Base-by-base conservation (phyloP, 2,888 invertebrate genomes). In the Petrophora chlorosata region DNA sequence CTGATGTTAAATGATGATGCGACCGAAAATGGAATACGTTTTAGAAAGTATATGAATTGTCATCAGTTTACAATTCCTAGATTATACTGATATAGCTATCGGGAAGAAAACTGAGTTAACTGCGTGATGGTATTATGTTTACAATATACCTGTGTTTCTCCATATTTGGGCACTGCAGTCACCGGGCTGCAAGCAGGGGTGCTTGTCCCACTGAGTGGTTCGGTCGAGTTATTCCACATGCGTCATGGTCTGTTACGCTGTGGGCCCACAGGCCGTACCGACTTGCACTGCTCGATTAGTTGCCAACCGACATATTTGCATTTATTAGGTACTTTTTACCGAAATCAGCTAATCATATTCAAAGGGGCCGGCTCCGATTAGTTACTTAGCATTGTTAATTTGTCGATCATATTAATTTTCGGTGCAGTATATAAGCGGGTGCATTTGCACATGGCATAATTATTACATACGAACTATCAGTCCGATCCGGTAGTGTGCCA, bases 361-460 rank as follows among this genome's bases (percentile, higher is more conserved):
- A 84, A 85, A 84, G 82, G 65, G 82, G 76, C 65, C 84, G 74
- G 75, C 71, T 65, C 72, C 70, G 70, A 59, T 58, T 62, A n/a
- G n/a, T 70, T 73, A 67, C 71, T 84, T 84, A 85, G 79, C 70
- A 86, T 85, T 86, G 83, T 79, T 80, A 85, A 87, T 87, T 23
- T 33, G 8, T 77, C 56, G 72, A 77, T 83, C 79, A 75, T 72
- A 82, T 80, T 77, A 79, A 77, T 80, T 82, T 84, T 85, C 70
- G 69, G 73, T 62, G 73, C 68, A 76, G 78, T 86, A 86, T 86
- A 85, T 76, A 86, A 86, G 82, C 76, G 82, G 48, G 73, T 48
- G 73, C 60, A 70, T 60, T 71, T 72, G 70, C 61, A 67, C 62
- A 56, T 63, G 61, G 67, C 70, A 71, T 67, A 59, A 76, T 76